These are phyloP conservation scores for Echinops telfairi DNA, from an alignment of 2,113 vertebrate genomes.

Conservation along the genomic window DNA sequence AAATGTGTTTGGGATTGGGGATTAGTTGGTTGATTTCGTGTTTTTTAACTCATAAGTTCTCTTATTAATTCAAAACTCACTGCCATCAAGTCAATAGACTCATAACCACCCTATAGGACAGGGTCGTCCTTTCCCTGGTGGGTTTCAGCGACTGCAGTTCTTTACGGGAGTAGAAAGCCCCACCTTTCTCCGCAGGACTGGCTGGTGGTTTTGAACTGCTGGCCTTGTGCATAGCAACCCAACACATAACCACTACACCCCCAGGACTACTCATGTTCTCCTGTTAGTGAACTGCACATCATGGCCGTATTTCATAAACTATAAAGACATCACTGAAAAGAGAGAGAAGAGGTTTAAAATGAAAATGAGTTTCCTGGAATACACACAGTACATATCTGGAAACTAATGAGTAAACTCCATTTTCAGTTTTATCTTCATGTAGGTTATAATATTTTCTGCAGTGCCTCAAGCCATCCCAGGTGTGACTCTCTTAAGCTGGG, in stretches of 20 bases:
- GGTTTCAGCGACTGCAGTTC: no score
- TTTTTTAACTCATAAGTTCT: constrained; percentile 7
- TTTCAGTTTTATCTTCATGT: background rate
- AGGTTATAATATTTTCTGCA: background rate
- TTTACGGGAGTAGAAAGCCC: no score
- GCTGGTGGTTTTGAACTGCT: no score
- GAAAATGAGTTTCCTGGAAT: background rate
- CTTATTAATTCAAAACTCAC: background rate
- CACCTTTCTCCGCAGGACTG: no score
- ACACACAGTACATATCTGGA: background rate
- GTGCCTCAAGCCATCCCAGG: background rate
- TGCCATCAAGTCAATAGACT: no score
- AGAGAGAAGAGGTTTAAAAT: background rate
- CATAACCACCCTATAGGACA: no score
- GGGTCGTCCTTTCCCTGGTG: no score
- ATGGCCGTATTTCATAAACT: constrained; percentile 19
- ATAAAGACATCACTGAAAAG: background rate
- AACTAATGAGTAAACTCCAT: constrained; percentile 7
- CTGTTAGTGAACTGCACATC: constrained; percentile 13
- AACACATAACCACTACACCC: no score
- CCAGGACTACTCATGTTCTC: background rate
- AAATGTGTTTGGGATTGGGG: background rate
- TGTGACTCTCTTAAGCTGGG: background rate
- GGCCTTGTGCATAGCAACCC: no score
- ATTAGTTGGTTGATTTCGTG: background rate